Evolutionary conservation across 2,888 invertebrate species (phyloP).

Genomic region (Drosophila emarginata): DNA sequence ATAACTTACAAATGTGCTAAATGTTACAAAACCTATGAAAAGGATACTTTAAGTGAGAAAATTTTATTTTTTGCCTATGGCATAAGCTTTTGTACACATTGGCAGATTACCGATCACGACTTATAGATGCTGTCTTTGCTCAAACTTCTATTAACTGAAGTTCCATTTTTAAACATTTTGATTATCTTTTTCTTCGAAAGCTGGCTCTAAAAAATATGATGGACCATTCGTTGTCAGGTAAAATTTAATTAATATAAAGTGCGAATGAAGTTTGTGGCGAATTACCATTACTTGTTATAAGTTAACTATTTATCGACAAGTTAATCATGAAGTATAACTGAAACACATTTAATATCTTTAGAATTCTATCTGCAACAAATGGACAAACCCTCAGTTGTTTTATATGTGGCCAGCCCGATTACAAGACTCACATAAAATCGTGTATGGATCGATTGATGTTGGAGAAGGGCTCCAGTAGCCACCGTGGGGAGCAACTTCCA

Average conservation of each 20-base stretch:
- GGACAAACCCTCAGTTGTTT: slow-evolving; percentile 52
- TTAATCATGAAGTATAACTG: too few relatives aligned
- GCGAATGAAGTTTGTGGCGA: neutral
- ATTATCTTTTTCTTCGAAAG: slow-evolving; percentile 18
- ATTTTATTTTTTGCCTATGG: neutral
- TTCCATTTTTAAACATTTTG: neutral
- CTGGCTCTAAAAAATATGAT: slow-evolving; percentile 44
- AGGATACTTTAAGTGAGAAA: neutral
- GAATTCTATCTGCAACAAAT: slow-evolving; percentile 47
- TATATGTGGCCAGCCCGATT: slow-evolving; percentile 49
- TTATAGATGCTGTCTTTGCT: neutral
- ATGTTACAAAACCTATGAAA: neutral
- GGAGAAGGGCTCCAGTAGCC: slow-evolving; percentile 15
- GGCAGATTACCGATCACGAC: neutral
- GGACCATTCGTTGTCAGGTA: slow-evolving; percentile 46
- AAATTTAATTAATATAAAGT: neutral
- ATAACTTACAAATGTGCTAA: too few relatives aligned
- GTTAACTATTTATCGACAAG: too few relatives aligned
- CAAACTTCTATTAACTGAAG: neutral
- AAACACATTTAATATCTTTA: slow-evolving; percentile 20
- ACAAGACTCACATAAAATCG: slow-evolving; percentile 36
- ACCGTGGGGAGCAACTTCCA: slow-evolving; percentile 32
- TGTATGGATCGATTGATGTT: slow-evolving; percentile 25
- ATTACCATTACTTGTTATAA: neutral
- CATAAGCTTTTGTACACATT: neutral